These are phyloP conservation scores for Edolisoma coerulescens DNA, from an alignment of 2,113 vertebrate genomes.

Conservation along the genomic window DNA sequence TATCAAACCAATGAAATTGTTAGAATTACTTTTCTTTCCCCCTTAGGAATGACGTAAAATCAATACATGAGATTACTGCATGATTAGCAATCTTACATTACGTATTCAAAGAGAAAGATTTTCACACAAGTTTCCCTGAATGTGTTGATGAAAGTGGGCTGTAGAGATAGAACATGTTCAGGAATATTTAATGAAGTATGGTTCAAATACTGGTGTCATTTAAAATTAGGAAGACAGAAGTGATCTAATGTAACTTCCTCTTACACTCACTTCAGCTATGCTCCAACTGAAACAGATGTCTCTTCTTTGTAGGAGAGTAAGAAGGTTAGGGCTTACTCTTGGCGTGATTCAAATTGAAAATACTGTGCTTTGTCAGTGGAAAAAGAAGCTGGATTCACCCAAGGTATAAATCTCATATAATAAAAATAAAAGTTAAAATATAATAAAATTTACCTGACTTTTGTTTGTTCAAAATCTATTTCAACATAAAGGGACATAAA, in stretches of 20 bases:
- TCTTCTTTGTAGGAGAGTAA: background rate
- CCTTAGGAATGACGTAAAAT: background rate
- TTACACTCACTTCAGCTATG: background rate
- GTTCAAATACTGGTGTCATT: conserved; percentile 28
- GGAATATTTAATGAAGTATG: conserved; percentile 26
- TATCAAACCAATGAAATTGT: background rate
- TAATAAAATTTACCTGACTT: background rate
- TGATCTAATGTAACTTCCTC: background rate
- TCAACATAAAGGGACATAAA: background rate
- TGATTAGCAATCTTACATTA: background rate
- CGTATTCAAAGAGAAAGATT: background rate
- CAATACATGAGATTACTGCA: background rate
- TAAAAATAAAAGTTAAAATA: background rate
- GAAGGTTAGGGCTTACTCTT: background rate
- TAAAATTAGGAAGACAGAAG: conserved; percentile 39
- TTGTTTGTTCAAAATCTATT: background rate
- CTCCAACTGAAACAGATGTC: background rate
- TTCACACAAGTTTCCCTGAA: background rate
- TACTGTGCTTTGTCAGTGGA: background rate
- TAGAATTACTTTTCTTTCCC: background rate
- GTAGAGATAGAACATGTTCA: background rate
- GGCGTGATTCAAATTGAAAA: background rate
- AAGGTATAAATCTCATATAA: background rate
- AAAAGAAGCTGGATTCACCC: background rate
- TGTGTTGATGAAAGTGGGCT: background rate